Base-by-base conservation (phyloP, 2,797 vertebrate species). In the Antennarius maculatus region DNA sequence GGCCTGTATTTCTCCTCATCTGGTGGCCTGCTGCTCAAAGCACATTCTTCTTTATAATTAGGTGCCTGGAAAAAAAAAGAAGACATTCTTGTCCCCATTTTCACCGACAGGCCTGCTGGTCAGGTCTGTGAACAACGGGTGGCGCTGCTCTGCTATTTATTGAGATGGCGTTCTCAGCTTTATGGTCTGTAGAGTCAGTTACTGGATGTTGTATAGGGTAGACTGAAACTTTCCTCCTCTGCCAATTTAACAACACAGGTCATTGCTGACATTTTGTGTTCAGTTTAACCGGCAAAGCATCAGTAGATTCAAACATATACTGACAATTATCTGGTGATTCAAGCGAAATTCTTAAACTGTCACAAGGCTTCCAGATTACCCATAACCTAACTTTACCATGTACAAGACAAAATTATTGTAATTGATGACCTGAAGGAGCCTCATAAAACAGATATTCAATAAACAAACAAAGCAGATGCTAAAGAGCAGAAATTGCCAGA, bases 1-100 rank as follows among this genome's bases (percentile, higher is more conserved):
- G 93, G 92, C 90, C 84, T 91, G 86, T 93, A 91, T 94, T 92
- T 91, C 92, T 93, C 89, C 88, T 94, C 92, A 93, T 94, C 91
- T 94, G 93, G 92, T 92, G 89, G 91, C 92, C 92, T 90, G 92
- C 92, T 94, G 93, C 90, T 92, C 77, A 67, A 87, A 90, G 88
- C 89, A 90, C 89, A 88, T 91, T 91, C 88, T 91, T 79, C 88
- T 85, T 89, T 90, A 87, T 93, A 93, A 94, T 94, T 93, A 93
- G 91, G 83, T 78, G 75, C 86, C 89, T 86, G 88, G 88, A 92
- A 91, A 92, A 94, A 91, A 94, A 83, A 90, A 92, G 88, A 83
- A 61, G 42, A 57, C 81, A 80, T 91, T 90, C 82, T 87, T 83
- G 73, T 79, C 51, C 70, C 61, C 37, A 5, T 73, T 74, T 77